Conservation (phyloP, 2,797 vertebrate species). For the Sparus aurata region DNA sequence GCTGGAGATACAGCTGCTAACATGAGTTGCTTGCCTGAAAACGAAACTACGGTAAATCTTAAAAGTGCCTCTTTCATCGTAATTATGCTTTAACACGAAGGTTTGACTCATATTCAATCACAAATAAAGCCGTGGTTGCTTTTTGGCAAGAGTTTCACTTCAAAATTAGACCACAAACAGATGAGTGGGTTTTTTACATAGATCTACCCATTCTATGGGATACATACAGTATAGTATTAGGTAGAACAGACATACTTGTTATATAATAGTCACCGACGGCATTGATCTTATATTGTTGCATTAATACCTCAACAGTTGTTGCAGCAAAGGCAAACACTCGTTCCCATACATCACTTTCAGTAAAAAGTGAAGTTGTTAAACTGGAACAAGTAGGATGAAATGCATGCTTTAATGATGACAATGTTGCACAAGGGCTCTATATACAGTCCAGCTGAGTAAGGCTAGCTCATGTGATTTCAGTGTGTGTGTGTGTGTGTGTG, state of each 20-base stretch:
- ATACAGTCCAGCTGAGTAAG: constrained; percentile 44
- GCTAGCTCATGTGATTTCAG: constrained; percentile 23
- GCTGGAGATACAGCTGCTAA: too few relatives aligned
- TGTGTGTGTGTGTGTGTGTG: constrained; percentile 1
- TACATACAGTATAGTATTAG: background rate
- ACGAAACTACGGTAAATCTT: too few relatives aligned
- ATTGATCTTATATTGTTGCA: background rate
- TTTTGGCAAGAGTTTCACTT: too few relatives aligned
- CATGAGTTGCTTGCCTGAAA: too few relatives aligned
- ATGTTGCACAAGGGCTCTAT: constrained; percentile 35
- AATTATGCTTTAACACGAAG: too few relatives aligned
- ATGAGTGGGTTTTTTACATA: too few relatives aligned
- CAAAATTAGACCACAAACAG: too few relatives aligned
- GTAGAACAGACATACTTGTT: background rate
- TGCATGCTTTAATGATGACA: constrained; percentile 37
- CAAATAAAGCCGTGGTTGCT: too few relatives aligned
- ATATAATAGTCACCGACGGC: background rate
- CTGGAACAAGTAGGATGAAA: constrained; percentile 28
- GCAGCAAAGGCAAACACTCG: background rate
- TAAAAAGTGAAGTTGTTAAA: constrained; percentile 23
- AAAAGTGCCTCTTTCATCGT: too few relatives aligned
- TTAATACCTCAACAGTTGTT: constrained; percentile 4
- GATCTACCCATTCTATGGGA: too few relatives aligned
- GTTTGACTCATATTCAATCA: too few relatives aligned
- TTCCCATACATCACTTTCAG: constrained; percentile 15